Percentiles rank a stretch among this genome's conserved stretches.
phyloP scores from a whole-genome alignment of 2,113 vertebrate species.

The Elachura formosa region DNA sequence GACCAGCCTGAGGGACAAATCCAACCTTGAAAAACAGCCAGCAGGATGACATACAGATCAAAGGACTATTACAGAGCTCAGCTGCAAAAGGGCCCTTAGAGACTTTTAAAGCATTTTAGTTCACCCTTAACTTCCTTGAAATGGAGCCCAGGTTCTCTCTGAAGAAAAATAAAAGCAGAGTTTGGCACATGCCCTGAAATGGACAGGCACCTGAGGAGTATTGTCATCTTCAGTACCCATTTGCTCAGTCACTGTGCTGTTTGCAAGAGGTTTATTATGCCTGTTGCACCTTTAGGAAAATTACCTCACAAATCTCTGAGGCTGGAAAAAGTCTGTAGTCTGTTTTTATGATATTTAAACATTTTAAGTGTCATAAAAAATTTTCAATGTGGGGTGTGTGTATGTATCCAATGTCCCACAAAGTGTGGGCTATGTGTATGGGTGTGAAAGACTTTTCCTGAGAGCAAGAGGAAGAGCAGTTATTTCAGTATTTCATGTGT shows the following conservation, averaged over 20 bases:
- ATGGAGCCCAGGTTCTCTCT: neutral
- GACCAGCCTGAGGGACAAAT: neutral
- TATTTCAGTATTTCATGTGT: neutral
- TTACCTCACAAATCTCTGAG: neutral
- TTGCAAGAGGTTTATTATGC: neutral
- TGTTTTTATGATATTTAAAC: neutral
- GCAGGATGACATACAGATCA: neutral
- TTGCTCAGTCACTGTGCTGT: neutral
- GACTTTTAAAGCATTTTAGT: neutral
- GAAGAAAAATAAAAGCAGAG: neutral
- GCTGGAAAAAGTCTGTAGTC: neutral
- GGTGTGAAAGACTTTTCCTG: neutral
- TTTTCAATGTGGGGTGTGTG: neutral
- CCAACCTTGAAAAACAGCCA: neutral
- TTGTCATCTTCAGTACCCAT: neutral
- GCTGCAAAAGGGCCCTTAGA: neutral
- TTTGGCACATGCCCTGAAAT: neutral
- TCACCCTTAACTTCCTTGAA: neutral
- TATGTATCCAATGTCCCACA: fast-evolving
- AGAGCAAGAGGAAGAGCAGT: neutral
- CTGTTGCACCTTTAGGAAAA: neutral
- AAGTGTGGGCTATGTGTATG: neutral
- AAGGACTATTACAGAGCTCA: neutral
- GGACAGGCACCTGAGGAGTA: neutral
- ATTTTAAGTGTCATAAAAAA: neutral